These are phyloP conservation scores for Oceanites oceanicus DNA, from an alignment of 2,113 vertebrate species.

Conservation along the genomic window DNA sequence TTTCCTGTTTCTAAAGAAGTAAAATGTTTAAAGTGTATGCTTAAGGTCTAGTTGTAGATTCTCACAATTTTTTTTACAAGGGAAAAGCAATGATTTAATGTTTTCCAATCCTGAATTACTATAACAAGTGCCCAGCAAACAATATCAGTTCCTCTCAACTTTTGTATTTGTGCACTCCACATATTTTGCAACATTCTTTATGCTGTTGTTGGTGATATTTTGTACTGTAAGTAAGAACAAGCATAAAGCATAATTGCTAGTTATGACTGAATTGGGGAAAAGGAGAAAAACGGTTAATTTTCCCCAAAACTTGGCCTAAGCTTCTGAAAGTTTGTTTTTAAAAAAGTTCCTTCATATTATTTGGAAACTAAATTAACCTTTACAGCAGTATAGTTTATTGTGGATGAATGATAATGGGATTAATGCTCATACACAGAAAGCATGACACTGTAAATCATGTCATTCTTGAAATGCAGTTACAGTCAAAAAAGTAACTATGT, in stretches of 20 bases:
- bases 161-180: neutral
- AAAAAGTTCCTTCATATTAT: neutral
- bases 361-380: neutral
- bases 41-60: neutral
- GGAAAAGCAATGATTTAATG: neutral
- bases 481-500: neutral
- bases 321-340: neutral
- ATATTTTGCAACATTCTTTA: neutral
- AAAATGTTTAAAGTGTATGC: neutral
- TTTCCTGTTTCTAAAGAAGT: neutral
- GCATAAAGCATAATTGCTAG: neutral
- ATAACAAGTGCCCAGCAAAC: neutral
- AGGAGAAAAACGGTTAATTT: neutral
- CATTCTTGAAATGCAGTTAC: neutral
- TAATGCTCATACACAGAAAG: neutral
- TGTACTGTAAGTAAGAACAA: neutral
- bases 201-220: neutral
- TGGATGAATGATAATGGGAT: neutral
- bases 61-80: neutral
- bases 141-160: neutral
- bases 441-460: neutral
- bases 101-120: neutral
- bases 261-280: neutral
- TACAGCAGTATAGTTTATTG: neutral
- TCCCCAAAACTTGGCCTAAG: neutral